Conservation (phyloP, 2,797 vertebrate species). For the Crenuchus spilurus region DNA sequence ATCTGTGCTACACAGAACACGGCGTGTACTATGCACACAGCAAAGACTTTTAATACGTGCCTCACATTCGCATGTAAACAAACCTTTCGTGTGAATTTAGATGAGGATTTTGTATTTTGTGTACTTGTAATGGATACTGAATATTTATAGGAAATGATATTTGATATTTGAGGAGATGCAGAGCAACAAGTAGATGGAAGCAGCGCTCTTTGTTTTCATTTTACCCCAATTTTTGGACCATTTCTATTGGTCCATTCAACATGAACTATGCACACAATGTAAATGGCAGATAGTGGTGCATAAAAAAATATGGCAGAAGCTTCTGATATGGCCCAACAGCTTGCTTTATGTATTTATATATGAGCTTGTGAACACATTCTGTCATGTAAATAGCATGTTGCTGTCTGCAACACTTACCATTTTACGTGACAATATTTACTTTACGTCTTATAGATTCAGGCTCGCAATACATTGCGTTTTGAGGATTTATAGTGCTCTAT, state of each 20-base stretch:
- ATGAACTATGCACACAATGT: too few species aligned
- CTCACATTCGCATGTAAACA: conserved; percentile 15
- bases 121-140: conserved; percentile 2
- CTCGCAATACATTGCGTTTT: background rate
- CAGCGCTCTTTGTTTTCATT: too few species aligned
- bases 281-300: too few species aligned
- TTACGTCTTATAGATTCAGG: conserved; percentile 1
- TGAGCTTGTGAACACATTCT: too few species aligned
- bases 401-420: background rate
- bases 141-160: background rate
- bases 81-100: background rate
- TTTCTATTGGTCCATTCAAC: too few species aligned
- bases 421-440: conserved; percentile 16
- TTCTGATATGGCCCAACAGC: too few species aligned
- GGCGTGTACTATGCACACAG: conserved; percentile 75
- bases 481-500: background rate
- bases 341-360: too few species aligned
- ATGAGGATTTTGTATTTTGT: background rate
- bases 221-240: too few species aligned
- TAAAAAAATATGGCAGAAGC: too few species aligned
- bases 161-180: background rate
- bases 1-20: conserved; percentile 78
- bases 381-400: background rate
- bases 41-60: conserved; percentile 74
- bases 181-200: background rate